Percentiles rank a stretch among this genome's conserved stretches.
These are phyloP conservation scores for Acleris cristana DNA, from an alignment of 2,888 invertebrate genomes.

Conservation along the genomic window DNA sequence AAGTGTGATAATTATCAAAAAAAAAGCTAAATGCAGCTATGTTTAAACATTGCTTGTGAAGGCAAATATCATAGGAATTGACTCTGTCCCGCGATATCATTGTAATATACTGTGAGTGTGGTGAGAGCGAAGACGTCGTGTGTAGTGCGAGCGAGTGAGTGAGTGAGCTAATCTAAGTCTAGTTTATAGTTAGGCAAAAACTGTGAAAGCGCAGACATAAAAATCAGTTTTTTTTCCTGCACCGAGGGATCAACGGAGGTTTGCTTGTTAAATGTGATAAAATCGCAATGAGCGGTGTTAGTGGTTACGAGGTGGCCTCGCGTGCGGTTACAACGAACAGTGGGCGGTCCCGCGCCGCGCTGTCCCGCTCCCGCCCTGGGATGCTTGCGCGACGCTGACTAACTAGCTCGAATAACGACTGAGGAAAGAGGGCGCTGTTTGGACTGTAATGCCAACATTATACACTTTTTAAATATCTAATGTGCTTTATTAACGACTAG, in stretches of 20 bases:
- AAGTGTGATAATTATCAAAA: conserved; percentile 70
- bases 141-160: conserved; percentile 57
- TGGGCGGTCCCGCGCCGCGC: conserved; percentile 47
- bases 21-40: conserved; percentile 67
- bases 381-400: no score
- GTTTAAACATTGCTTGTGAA: conserved; percentile 43
- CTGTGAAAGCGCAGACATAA: conserved; percentile 68
- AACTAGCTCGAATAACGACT: no score
- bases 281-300: conserved; percentile 66
- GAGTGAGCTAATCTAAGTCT: conserved; percentile 69
- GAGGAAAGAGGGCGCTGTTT: no score
- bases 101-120: conserved; percentile 73
- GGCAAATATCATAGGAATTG: conserved; percentile 64
- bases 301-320: conserved; percentile 56
- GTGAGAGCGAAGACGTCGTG: conserved; percentile 67
- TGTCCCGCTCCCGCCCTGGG: no score
- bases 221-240: conserved; percentile 69
- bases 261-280: conserved; percentile 71
- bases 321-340: conserved; percentile 71
- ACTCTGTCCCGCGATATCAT: conserved; percentile 70
- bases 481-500: no score
- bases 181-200: conserved; percentile 82
- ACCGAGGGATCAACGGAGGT: conserved; percentile 75
- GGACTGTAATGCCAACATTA: no score
- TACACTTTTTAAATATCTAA: no score